Conservation (phyloP, 2,797 vertebrate species). For the Bradypus variegatus region DNA sequence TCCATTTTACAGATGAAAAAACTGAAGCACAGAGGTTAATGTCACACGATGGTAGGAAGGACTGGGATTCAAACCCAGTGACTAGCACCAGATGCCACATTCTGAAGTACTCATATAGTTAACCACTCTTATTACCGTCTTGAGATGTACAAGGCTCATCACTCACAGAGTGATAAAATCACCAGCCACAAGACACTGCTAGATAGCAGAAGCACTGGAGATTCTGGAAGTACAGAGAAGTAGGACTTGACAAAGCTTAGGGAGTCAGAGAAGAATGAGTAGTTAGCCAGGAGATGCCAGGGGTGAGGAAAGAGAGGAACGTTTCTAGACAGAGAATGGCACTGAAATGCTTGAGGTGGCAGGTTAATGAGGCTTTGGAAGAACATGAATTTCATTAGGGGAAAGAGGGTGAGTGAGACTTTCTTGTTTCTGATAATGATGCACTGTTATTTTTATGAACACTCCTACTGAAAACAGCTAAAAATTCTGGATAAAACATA, state of each 20-base stretch:
- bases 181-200: not conserved
- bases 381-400: not conserved
- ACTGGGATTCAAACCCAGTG: not conserved
- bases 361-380: not conserved
- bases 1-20: not conserved
- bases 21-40: not conserved
- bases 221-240: not conserved
- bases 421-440: not conserved
- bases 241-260: not conserved
- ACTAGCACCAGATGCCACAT: not conserved
- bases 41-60: not conserved
- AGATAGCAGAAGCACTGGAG: not conserved
- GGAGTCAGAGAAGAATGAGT: not conserved
- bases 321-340: not conserved
- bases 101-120: not conserved
- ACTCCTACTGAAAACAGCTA: not conserved
- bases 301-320: not conserved
- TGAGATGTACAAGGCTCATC: not conserved
- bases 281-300: not conserved
- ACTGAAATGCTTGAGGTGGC: not conserved
- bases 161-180: not conserved
- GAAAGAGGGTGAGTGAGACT: not conserved
- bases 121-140: not conserved
- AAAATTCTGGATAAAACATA: not conserved
- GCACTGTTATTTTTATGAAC: not conserved